Evolutionary conservation across 2,113 vertebrate species (phyloP), one percentile per base, ranked within the genome.

Genomic region (rabbit (Oryctolagus cuniculus)): DNA sequence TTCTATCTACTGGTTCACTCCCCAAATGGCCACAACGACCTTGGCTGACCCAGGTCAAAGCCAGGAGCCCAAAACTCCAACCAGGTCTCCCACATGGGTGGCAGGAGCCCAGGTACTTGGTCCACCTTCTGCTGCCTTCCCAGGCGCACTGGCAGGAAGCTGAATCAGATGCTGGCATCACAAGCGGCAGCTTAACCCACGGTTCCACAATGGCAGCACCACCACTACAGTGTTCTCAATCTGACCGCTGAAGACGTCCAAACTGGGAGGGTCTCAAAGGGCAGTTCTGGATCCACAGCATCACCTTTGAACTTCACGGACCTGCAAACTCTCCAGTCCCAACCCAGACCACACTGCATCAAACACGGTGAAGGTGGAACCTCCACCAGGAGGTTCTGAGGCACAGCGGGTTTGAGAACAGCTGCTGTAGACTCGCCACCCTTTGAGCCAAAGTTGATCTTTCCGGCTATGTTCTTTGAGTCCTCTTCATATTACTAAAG

Each of bases 311-410:
- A 31, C 27, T 8, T 63, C 27, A 22, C 7, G 51, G 79, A 93
- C 75, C 80, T 16, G 27, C 31, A 87, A 38, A 51, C 11, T 67
- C 27, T 36, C 51, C 10, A 2, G 12, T 44, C 34, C 80, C 36
- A 25, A 5, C 44, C 2, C 64, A 87, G 38, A 66, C 11, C 27
- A 7, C 10, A 17, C 51, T 10, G 31, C 66, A 51, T 10, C 70
- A 34, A 44, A 10, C 31, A 24, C 21, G 11, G 22, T 17, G 7
- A 31, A 53, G 21, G 24, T 5, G 7, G 0, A 0, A 27, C 27
- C 27, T 2, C 17, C 36, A 74, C 16, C 13, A 4, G 34, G 58
- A 7, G 69, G 70, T 27, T 34, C 61, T 12, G 16, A 51, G 3
- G 6, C 25, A 15, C 3, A 10, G 7, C 58, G 22, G 16, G 17